These are phyloP conservation scores for Psephotus haematonotus DNA, from an alignment of 2,113 vertebrate species.

Conservation along the genomic window DNA sequence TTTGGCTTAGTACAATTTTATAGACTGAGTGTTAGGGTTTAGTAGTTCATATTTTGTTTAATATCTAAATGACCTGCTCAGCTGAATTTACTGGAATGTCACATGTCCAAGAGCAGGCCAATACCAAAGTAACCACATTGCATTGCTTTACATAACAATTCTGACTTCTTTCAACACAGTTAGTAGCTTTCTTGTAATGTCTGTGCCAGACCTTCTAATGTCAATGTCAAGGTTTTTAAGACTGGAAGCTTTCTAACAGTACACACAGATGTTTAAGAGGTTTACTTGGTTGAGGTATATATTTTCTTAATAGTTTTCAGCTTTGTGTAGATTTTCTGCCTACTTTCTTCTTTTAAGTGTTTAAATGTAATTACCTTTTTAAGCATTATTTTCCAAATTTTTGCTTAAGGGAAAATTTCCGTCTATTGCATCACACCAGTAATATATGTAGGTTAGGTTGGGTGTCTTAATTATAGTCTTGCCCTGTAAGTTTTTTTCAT, in stretches of 20 bases:
- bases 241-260: background rate
- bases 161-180: background rate
- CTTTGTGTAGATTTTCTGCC: background rate
- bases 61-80: background rate
- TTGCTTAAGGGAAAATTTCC: background rate
- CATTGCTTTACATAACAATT: background rate
- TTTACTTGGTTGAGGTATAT: background rate
- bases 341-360: background rate
- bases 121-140: background rate
- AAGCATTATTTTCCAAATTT: background rate
- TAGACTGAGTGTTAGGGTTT: conserved; percentile 34
- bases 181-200: background rate
- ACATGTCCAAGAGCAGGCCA: background rate
- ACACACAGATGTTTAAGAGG: background rate
- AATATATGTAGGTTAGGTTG: background rate
- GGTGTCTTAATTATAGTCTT: background rate
- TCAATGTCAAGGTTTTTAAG: background rate
- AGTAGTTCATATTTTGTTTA: conserved; percentile 30
- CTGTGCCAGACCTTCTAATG: background rate
- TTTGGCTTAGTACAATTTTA: conserved; percentile 67
- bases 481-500: background rate
- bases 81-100: background rate
- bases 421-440: background rate
- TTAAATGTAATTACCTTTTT: background rate
- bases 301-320: background rate